Conservation (phyloP, 2,888 invertebrate genomes). For the Choreutis nemorana region DNA sequence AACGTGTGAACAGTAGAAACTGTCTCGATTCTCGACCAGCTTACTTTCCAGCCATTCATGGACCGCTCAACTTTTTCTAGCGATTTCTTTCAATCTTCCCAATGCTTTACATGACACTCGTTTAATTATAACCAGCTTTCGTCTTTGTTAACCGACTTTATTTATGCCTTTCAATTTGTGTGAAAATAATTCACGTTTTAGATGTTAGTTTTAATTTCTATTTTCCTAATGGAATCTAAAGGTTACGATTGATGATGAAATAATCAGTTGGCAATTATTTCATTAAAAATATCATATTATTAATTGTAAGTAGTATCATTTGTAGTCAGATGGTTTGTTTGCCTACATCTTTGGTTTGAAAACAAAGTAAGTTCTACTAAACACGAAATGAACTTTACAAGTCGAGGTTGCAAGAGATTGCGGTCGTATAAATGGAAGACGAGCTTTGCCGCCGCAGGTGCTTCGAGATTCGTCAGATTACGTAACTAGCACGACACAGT, state of each 20-base stretch:
- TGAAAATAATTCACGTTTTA: no score
- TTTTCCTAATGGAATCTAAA: no score
- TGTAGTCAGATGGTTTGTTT: no score
- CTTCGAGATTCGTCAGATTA: conserved; percentile 16
- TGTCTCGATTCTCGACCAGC: conserved; percentile 41
- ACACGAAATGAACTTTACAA: no score
- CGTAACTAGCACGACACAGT: conserved; percentile 15
- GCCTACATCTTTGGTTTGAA: no score
- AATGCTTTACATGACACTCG: conserved; percentile 22
- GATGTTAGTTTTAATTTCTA: no score
- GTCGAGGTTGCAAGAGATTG: conserved; percentile 1
- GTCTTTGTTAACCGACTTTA: conserved; percentile 37
- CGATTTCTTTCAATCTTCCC: conserved; percentile 54
- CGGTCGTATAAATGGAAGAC: conserved; percentile 8
- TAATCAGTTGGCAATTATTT: no score
- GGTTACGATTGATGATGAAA: no score
- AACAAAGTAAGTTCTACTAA: no score
- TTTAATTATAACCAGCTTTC: conserved; percentile 47
- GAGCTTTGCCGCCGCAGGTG: conserved; percentile 10
- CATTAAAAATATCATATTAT: no score
- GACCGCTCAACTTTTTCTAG: conserved; percentile 53
- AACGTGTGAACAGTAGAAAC: conserved; percentile 62
- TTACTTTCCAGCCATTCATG: conserved; percentile 65
- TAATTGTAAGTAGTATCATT: no score
- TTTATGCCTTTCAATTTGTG: no score